Base-by-base conservation (phyloP, 2,888 invertebrate species). In the Lithophane ornitopus region DNA sequence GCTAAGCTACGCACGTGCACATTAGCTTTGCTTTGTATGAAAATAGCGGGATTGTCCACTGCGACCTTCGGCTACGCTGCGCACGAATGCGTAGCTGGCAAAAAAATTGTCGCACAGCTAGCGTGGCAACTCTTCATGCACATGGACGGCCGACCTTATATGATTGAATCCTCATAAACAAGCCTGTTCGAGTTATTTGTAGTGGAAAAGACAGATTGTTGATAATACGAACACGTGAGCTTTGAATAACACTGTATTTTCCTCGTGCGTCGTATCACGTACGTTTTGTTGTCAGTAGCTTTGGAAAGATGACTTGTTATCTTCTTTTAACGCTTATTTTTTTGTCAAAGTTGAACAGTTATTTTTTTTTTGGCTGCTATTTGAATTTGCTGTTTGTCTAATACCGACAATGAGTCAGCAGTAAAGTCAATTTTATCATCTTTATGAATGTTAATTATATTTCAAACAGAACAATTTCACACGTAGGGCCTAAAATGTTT, bases 201-300 rank as follows among this genome's bases (percentile, higher is more conserved):
- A 54, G 63, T 77, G 82, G 44, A 73, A 76, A 52, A 72, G 77
- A 81, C 72, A 80, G 70, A 82, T 80, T 66, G 72, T 80, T 69
- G 49, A 63, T 84, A 85, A 81, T 79, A 58, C 56, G 66, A 77
- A 61, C 72, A 80, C 69, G 75, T 76, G 68, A 71, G 75, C 59
- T 71, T 58, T 80, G 84, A 80, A 77, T 75, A 75, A 71, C 66
- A 63, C 34, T 26, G 62, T 56, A 70, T 85, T 82, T 81, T 80
- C 62, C 81, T 63, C 19, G 12, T 71, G 12, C n/a, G 56, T 80
- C 74, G 70, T 84, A 66, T 70, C 84, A 70, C 58, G 80, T 78
- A 46, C 52, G 62, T 66, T 66, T 74, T 70, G 69, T 68, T 80
- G 67, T 56, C 81, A 62, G 61, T 6, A 61, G 52, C 69, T 74